Base-by-base conservation (phyloP, 2,888 invertebrate species). In the Euzophera pinguis region DNA sequence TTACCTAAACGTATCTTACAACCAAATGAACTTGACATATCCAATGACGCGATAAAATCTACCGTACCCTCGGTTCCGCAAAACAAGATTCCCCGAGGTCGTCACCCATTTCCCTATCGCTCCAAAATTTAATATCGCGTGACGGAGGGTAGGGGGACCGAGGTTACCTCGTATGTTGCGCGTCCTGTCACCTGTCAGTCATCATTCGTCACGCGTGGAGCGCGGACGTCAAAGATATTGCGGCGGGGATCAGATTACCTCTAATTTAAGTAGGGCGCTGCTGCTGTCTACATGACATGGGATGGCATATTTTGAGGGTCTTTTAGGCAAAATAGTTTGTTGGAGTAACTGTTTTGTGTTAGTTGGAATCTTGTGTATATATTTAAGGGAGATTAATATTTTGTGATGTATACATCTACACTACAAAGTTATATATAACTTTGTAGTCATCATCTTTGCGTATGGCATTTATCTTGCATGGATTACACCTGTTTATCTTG, bases 191-290 rank as follows among this genome's bases (percentile, higher is more conserved):
- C 63, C 58, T 60, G 84, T 85, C 85, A 85, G 65, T 86, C 84
- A 77, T 73, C 67, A 79, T 86, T 85, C 86, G 87, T 83, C 83
- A 85, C 84, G 87, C 82, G 62, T 60, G 53, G 64, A 59, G 67
- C 61, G 59, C 69, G 71, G 69, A 75, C 75, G 82, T 78, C 76
- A 75, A 69, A 68, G 70, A 73, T 75, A 75, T 77, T 78, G 72
- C 71, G 56, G 53, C 52, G 66, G 67, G 69, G 61, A 57, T 66
- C 70, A 64, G 74, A 75, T 75, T 75, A 73, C 71, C 69, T 76
- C 78, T 77, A 65, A 71, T 73, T 64, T 67, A 45, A 45, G 16
- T 63, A 65, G 78, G 70, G 76, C 71, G 75, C 67, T 63, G 62
- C 69, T 71, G 75, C 67, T 63, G 62, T 70, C 27, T 67, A 63